phyloP scores from a whole-genome alignment of 2,113 vertebrate genomes.

The Stigmatopora nigra region DNA sequence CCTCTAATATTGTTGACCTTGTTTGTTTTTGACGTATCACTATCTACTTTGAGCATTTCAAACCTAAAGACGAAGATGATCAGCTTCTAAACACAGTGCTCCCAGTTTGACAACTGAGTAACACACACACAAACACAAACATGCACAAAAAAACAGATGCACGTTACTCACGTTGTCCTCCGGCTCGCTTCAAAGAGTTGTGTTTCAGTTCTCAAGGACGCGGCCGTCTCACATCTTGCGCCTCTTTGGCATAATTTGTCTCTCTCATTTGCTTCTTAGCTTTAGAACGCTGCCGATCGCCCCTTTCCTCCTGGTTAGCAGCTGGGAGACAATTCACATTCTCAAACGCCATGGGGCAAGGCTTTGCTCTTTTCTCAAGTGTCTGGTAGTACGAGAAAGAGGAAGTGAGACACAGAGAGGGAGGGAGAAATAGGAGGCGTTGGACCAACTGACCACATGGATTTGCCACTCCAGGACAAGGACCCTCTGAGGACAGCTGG shows the following conservation, averaged over 20 bases:
- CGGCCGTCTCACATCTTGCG: slow-evolving; percentile 77
- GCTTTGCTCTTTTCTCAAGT: slow-evolving; percentile 62
- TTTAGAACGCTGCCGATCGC: slow-evolving; percentile 42
- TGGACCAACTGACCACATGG: slow-evolving; percentile 49
- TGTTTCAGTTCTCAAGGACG: slow-evolving; percentile 98
- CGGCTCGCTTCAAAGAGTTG: slow-evolving; percentile 94
- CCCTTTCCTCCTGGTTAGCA: slow-evolving; percentile 48
- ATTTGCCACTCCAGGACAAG: slow-evolving; percentile 44
- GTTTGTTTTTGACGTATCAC: neutral
- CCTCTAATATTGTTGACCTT: neutral
- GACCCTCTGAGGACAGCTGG: slow-evolving; percentile 29
- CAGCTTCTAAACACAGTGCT: slow-evolving; percentile 8
- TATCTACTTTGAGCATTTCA: neutral
- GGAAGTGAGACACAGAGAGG: slow-evolving; percentile 48
- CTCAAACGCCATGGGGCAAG: slow-evolving; percentile 48
- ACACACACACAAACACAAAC: neutral
- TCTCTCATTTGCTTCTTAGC: slow-evolving; percentile 47
- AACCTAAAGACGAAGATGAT: neutral
- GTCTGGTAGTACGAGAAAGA: slow-evolving; percentile 50
- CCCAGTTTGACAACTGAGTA: neutral
- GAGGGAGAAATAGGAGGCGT: slow-evolving; percentile 49
- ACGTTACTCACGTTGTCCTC: slow-evolving; percentile 89
- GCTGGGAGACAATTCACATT: slow-evolving; percentile 64
- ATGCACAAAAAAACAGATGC: slow-evolving; percentile 65
- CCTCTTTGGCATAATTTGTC: slow-evolving; percentile 42